Percentiles rank a stretch among this genome's conserved stretches.
Evolutionary conservation across 2,113 vertebrate genomes (phyloP).

Genomic region (Rhabdomys dilectus): DNA sequence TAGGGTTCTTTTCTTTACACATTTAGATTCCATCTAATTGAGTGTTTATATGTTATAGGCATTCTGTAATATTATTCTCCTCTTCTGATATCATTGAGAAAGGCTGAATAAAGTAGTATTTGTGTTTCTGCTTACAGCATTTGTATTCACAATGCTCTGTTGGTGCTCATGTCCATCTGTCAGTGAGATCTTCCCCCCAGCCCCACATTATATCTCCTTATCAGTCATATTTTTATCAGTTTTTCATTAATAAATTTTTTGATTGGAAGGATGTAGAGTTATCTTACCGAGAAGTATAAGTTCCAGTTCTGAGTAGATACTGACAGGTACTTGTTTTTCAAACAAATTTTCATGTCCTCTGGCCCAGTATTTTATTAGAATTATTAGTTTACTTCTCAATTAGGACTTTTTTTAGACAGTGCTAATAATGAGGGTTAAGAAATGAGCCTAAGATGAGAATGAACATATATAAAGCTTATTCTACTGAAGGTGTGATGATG

Average conservation of each 20-base stretch:
- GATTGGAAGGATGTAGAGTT: neutral
- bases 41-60: neutral
- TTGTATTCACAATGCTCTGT: neutral
- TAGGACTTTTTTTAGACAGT: neutral
- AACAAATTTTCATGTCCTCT: neutral
- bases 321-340: neutral
- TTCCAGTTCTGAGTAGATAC: neutral
- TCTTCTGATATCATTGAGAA: neutral
- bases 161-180: neutral
- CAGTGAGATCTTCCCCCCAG: neutral
- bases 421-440: neutral
- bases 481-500: neutral
- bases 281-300: constrained; percentile 6
- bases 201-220: neutral
- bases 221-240: neutral
- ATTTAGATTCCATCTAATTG: neutral
- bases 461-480: neutral
- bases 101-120: neutral
- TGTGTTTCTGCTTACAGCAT: neutral
- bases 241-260: constrained; percentile 27
- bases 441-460: neutral
- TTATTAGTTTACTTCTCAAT: neutral
- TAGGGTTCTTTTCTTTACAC: neutral
- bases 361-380: neutral
- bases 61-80: neutral